Conservation (phyloP, 2,113 vertebrate genomes). For the Bos indicus region DNA sequence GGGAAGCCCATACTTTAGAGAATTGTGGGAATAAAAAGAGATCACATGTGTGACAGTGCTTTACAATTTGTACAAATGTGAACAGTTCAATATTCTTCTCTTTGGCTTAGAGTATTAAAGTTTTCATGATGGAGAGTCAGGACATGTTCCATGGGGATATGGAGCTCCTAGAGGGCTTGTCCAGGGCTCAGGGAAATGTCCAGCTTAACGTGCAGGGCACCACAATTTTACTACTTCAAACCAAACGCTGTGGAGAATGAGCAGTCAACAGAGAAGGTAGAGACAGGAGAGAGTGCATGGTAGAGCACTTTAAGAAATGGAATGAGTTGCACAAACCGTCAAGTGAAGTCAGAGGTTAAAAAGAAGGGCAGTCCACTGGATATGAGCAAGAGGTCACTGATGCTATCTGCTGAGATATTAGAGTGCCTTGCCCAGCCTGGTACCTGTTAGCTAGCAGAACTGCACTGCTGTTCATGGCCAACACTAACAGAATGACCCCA, state of each 20-base stretch:
- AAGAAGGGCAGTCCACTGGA: not conserved
- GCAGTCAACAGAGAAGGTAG: not conserved
- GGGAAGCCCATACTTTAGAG: not conserved
- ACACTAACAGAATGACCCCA: not conserved
- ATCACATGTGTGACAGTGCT: not conserved
- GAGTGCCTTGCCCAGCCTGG: not conserved
- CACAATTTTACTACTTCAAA: constrained; percentile 21
- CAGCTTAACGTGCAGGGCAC: constrained; percentile 23
- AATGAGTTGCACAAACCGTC: not conserved
- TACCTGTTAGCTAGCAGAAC: not conserved
- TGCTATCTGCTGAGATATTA: not conserved
- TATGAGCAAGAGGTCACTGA: not conserved
- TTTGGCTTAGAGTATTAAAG: not conserved
- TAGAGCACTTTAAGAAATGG: not conserved
- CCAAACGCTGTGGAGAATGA: constrained; percentile 52
- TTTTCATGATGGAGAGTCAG: not conserved
- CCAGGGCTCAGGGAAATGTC: constrained; percentile 30
- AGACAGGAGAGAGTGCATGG: not conserved
- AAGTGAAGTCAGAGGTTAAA: not conserved
- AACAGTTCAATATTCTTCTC: not conserved
- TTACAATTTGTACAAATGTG: not conserved
- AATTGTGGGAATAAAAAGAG: not conserved
- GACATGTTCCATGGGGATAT: constrained; percentile 34
- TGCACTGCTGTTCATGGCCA: not conserved
- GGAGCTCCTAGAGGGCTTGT: constrained; percentile 40